Conservation (phyloP, 2,113 vertebrate genomes). For the Poecilia latipinna region DNA sequence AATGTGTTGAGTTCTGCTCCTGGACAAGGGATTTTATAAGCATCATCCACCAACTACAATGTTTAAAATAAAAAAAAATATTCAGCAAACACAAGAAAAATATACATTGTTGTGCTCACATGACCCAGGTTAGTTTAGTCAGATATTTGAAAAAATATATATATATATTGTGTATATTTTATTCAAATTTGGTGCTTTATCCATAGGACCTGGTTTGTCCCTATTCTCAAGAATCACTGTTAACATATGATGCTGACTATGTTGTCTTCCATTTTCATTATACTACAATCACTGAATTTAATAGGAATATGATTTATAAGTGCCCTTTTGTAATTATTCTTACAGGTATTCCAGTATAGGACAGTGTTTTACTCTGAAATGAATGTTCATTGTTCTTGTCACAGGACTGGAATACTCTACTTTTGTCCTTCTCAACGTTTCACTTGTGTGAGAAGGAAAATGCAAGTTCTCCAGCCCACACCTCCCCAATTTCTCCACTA, state of each 20-base stretch:
- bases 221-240: too few species aligned
- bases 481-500: slow-evolving; percentile 22
- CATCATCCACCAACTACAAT: too few species aligned
- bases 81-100: too few species aligned
- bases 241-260: background rate
- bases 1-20: too few species aligned
- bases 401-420: slow-evolving; percentile 81
- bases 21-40: too few species aligned
- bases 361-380: background rate
- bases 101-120: too few species aligned
- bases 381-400: slow-evolving; percentile 9
- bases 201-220: too few species aligned
- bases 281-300: background rate
- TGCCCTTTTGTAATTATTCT: background rate
- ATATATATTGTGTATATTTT: too few species aligned
- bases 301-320: background rate
- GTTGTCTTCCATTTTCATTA: background rate
- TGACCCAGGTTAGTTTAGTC: too few species aligned
- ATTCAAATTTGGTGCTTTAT: too few species aligned
- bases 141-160: too few species aligned
- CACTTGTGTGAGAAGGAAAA: slow-evolving; percentile 69
- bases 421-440: slow-evolving; percentile 70
- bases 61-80: too few species aligned
- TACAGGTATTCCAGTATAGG: background rate
- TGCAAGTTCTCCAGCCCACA: slow-evolving; percentile 29